Evolutionary conservation across 2,888 invertebrate species (phyloP), one percentile per base, ranked within the genome.

Genomic region (Gastracanthus pulcherrimus): DNA sequence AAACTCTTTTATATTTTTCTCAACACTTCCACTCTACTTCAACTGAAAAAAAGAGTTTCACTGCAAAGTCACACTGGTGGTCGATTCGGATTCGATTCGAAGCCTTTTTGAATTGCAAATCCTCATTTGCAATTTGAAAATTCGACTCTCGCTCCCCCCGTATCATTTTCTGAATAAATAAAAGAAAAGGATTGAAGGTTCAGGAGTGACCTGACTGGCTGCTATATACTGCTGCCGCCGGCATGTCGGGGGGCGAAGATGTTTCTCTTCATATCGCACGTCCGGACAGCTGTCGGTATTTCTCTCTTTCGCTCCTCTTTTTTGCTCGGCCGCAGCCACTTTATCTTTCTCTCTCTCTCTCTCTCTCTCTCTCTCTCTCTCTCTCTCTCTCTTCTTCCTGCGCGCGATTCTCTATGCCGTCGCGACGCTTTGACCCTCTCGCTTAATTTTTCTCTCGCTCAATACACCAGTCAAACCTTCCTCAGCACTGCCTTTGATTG

Each of bases 201-300:
- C 2, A 29, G 4, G n/a, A n/a, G n/a, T n/a, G n/a, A n/a, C n/a
- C n/a, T n/a, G n/a, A n/a, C n/a, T n/a, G n/a, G n/a, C n/a, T n/a
- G n/a, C 6, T 58, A 29, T 58, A 31, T 60, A 31, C 19, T 29
- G 51, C 51, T 19, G 19, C 6, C n/a, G n/a, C n/a, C n/a, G n/a
- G n/a, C n/a, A n/a, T n/a, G n/a, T n/a, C n/a, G 16, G 51, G 36
- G 36, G 26, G 34, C 19, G 34, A 70, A 51, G 31, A 70, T 38
- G 58, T 58, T 38, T 9, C 55, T 26, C 58, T 58, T 58, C n/a
- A 38, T 34, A 71, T 38, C 26, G 38, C 71, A 16, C 71, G 29
- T 67, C 26, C 41, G n/a, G 55, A 38, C 55, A 71, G 55, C 51
- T 26, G 36, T 55, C 36, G 38, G 36, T 51, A 16, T 51, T 23